Evolutionary conservation across 2,797 vertebrate species (phyloP).

Genomic region (Lepus townsendii): DNA sequence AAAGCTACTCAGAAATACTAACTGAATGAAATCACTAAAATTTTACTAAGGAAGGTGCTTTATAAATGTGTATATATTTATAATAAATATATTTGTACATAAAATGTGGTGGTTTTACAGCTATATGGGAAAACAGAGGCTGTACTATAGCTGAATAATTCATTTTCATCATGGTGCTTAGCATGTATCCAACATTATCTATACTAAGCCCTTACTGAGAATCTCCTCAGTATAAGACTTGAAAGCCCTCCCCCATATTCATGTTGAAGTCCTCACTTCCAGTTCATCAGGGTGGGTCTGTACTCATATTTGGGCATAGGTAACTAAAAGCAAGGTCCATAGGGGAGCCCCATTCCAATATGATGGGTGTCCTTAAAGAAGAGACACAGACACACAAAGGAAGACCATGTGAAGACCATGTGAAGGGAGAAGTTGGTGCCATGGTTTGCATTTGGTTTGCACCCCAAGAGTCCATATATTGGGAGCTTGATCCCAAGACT

Average conservation of each 20-base stretch:
- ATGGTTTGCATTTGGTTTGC: too few species aligned
- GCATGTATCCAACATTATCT: neutral
- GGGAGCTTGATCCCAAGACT: too few species aligned
- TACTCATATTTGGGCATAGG: neutral
- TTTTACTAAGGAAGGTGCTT: neutral
- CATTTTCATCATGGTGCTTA: neutral
- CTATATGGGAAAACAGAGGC: neutral
- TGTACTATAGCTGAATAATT: neutral
- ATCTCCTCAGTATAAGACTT: neutral
- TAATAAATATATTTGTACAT: neutral
- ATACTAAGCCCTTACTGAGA: neutral
- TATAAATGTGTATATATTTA: neutral
- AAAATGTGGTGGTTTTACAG: neutral
- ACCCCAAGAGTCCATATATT: too few species aligned
- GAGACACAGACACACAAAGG: neutral
- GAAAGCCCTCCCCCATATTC: neutral
- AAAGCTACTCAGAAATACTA: neutral
- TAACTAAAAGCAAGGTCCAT: neutral
- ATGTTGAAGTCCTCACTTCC: neutral
- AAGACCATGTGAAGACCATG: neutral
- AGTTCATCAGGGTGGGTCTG: neutral
- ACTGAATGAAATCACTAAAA: slow-evolving; percentile 18
- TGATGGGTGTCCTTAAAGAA: neutral
- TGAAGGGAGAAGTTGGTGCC: neutral
- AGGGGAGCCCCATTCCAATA: neutral